Percentiles rank a stretch among this genome's conserved stretches.
Evolutionary conservation across 2,888 invertebrate genomes (phyloP).

Genomic region (Sepioteuthis lessoniana): DNA sequence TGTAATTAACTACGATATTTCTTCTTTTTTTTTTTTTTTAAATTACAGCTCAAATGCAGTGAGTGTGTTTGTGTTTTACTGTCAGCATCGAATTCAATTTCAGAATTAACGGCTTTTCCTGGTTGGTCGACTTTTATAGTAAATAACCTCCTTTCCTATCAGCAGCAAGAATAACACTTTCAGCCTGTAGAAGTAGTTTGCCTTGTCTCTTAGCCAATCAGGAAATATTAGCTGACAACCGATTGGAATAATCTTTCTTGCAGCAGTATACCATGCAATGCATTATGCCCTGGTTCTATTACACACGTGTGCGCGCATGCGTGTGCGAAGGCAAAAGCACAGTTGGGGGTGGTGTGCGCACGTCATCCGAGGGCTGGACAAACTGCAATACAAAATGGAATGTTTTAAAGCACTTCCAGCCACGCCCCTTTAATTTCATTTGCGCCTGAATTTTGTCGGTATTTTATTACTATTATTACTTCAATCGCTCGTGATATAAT

Average conservation of each 20-base stretch:
- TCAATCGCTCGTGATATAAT: not conserved
- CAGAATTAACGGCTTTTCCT: not conserved
- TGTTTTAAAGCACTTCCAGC: not conserved
- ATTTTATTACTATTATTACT: not conserved
- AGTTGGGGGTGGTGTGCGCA: too few species aligned
- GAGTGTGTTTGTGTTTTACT: not conserved
- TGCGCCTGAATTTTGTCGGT: not conserved
- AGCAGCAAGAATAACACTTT: not conserved
- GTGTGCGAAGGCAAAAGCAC: not conserved
- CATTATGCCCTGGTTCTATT: not conserved
- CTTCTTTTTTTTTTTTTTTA: too few species aligned
- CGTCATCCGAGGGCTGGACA: conserved; percentile 33
- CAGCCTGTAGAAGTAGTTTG: not conserved
- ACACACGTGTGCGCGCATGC: not conserved
- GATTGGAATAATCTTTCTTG: not conserved
- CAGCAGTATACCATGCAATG: not conserved
- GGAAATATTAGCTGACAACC: not conserved
- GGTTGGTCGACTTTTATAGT: not conserved
- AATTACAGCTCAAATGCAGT: not conserved
- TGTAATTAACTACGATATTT: not conserved
- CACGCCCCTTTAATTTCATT: conserved; percentile 1
- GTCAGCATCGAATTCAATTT: not conserved
- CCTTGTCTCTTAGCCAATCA: not conserved
- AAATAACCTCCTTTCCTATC: not conserved
- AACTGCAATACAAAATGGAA: conserved; percentile 1